phyloP scores from a whole-genome alignment of 2,888 invertebrate species.

The Cremastobaeus sp. region DNA sequence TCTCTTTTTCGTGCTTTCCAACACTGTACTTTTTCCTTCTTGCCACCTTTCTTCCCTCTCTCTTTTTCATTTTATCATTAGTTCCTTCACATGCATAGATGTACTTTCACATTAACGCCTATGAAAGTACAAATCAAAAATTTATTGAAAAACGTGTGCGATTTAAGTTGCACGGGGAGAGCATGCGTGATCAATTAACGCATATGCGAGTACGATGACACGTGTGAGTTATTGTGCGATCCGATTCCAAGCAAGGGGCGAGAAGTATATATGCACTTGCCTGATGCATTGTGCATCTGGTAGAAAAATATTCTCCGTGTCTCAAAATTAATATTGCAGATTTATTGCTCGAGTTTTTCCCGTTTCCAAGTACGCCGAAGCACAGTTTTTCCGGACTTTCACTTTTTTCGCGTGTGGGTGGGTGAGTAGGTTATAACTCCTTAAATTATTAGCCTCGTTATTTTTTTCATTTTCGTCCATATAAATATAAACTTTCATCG shows the following conservation, averaged over 20 bases:
- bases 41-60: slow-evolving; percentile 33
- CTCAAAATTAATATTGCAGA: slow-evolving; percentile 17
- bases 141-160: slow-evolving; percentile 45
- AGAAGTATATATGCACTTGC: slow-evolving; percentile 54
- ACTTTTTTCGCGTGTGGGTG: no score
- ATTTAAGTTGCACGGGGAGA: slow-evolving; percentile 32
- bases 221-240: slow-evolving; percentile 58
- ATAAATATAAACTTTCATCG: no score
- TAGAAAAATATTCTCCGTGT: slow-evolving; percentile 27
- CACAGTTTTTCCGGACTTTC: background rate
- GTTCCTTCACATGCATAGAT: slow-evolving; percentile 46
- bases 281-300: slow-evolving; percentile 44
- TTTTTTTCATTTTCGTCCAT: no score
- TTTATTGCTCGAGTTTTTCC: background rate
- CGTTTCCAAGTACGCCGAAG: background rate
- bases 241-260: slow-evolving; percentile 49
- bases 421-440: no score
- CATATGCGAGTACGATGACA: slow-evolving; percentile 56
- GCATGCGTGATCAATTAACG: slow-evolving; percentile 57
- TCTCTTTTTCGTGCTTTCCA: slow-evolving; percentile 65
- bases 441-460: no score
- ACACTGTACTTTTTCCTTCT: slow-evolving; percentile 50
- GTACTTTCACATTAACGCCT: slow-evolving; percentile 56
- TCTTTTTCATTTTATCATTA: slow-evolving; percentile 46
- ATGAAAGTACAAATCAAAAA: slow-evolving; percentile 50